A percentile compares a stretch with the other conserved stretches of the same genome.
phyloP scores from a whole-genome alignment of 2,113 vertebrate species.

The Bos taurus region DNA sequence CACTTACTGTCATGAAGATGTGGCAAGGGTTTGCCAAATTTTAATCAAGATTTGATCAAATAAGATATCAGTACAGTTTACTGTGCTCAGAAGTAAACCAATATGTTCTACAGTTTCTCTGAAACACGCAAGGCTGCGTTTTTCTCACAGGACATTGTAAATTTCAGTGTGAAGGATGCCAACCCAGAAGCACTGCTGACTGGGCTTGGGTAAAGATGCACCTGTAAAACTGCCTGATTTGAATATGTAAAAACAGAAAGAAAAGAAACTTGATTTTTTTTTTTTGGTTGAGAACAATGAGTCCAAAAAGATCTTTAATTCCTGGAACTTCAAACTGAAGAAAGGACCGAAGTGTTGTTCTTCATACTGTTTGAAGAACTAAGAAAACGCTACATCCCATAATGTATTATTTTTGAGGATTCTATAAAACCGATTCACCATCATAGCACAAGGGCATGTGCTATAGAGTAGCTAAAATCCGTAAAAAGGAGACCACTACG shows the following conservation, averaged over 20 bases:
- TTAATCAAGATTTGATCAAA: not conserved
- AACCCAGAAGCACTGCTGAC: not conserved
- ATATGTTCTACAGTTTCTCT: not conserved
- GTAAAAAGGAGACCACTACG: conserved; percentile 92
- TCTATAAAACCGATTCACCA: not conserved
- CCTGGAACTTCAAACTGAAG: not conserved
- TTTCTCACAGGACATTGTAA: not conserved
- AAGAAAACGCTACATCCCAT: not conserved
- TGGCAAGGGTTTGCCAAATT: conserved; percentile 27
- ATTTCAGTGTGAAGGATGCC: not conserved
- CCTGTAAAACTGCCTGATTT: not conserved
- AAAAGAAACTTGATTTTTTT: not conserved
- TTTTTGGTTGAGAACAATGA: not conserved
- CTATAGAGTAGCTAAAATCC: conserved; percentile 95
- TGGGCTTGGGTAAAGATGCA: not conserved
- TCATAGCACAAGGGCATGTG: not conserved
- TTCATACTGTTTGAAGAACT: not conserved
- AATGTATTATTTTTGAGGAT: not conserved
- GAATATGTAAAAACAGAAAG: not conserved
- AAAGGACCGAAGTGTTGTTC: not conserved
- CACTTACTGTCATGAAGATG: conserved; percentile 73
- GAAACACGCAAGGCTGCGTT: not conserved
- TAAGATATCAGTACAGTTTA: not conserved
- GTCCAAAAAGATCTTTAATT: not conserved
- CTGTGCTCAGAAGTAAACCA: not conserved